phyloP scores from a whole-genome alignment of 2,888 invertebrate genomes.

The Rotaria macrura region DNA sequence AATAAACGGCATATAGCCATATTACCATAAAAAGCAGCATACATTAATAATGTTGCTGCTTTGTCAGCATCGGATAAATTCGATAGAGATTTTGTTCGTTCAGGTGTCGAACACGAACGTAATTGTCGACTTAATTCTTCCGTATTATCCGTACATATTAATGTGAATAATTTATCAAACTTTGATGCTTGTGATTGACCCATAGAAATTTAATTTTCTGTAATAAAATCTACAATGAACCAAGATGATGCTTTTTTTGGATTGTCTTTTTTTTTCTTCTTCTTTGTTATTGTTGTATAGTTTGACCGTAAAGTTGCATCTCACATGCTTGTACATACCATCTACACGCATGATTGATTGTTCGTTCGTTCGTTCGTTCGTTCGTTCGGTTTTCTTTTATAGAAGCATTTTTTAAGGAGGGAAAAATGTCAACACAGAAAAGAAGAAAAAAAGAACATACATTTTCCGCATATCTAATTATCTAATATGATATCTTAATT shows the following conservation, averaged over 20 bases:
- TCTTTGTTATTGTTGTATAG: not conserved
- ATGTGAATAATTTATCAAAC: not conserved
- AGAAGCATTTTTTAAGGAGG: not conserved
- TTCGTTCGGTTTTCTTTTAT: not conserved
- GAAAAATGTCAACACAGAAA: not conserved
- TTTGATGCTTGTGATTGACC: not conserved
- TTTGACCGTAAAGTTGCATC: not conserved
- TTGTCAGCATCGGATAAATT: slow-evolving; percentile 14
- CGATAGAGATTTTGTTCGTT: not conserved
- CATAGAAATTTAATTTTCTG: not conserved
- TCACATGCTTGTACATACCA: not conserved
- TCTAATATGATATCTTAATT: not conserved
- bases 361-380: no score
- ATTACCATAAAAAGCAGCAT: slow-evolving; percentile 2
- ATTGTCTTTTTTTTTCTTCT: not conserved
- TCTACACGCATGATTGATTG: not conserved
- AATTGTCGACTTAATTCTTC: slow-evolving; percentile 1
- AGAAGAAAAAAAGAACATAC: not conserved
- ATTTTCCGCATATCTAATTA: not conserved
- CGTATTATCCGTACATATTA: slow-evolving; percentile 2
- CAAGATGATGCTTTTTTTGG: not conserved
- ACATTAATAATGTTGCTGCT: slow-evolving; percentile 15
- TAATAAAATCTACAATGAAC: not conserved
- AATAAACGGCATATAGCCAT: not conserved
- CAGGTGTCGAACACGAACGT: not conserved